phyloP scores from a whole-genome alignment of 2,888 invertebrate genomes.

The Pollenia labialis region DNA sequence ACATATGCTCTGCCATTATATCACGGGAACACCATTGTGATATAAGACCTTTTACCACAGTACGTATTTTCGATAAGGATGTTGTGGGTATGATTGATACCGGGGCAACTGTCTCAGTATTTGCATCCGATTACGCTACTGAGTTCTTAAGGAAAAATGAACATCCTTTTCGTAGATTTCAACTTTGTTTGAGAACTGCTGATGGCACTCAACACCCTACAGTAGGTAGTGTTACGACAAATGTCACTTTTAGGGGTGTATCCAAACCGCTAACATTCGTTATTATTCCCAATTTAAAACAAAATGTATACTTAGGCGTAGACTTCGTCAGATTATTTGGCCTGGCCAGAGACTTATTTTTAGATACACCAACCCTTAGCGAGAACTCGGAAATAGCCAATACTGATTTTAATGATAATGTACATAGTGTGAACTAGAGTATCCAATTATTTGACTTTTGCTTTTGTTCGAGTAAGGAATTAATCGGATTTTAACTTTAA shows the following conservation, averaged over 20 bases:
- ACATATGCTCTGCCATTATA: not conserved
- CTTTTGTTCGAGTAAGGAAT: too few species aligned
- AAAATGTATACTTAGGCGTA: slow-evolving; percentile 50
- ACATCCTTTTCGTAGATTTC: slow-evolving; percentile 15
- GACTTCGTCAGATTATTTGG: slow-evolving; percentile 20
- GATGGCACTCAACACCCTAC: slow-evolving; percentile 23
- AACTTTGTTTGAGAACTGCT: slow-evolving; percentile 5
- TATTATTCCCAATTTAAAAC: not conserved
- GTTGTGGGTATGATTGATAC: slow-evolving; percentile 41
- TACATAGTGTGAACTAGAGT: too few species aligned
- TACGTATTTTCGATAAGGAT: slow-evolving; percentile 10
- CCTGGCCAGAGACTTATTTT: slow-evolving; percentile 35
- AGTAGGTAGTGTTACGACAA: not conserved
- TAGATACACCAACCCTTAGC: too few species aligned
- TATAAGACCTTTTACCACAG: slow-evolving; percentile 19
- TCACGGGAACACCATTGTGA: not conserved
- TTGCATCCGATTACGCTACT: slow-evolving; percentile 4
- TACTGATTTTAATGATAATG: not conserved
- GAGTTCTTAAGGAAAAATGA: slow-evolving; percentile 1
- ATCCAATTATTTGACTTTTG: too few species aligned
- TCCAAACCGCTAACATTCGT: not conserved
- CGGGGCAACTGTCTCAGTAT: slow-evolving; percentile 37
- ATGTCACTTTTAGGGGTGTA: too few species aligned
- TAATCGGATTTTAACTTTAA: too few species aligned
- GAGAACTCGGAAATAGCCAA: not conserved